These are phyloP conservation scores for Cyprinodon tularosa DNA, from an alignment of 2,113 vertebrate species.

Conservation along the genomic window DNA sequence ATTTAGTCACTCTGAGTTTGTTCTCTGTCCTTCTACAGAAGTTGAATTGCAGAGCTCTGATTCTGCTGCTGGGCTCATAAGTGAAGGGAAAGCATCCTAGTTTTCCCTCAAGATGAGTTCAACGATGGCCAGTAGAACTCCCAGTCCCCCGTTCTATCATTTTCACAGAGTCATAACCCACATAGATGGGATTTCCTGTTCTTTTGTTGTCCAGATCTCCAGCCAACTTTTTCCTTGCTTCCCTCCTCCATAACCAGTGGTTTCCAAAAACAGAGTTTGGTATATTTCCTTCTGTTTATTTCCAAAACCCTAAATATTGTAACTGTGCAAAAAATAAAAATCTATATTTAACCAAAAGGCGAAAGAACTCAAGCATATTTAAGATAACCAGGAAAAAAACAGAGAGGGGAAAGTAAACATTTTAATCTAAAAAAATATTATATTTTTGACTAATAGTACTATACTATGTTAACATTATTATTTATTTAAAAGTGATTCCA, in stretches of 20 bases:
- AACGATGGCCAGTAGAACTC: constrained; percentile 10
- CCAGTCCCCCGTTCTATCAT: constrained; percentile 21
- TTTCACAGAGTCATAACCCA: constrained; percentile 58
- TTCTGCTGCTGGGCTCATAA: constrained; percentile 17
- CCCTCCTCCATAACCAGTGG: constrained; percentile 21
- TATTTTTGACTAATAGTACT: too few species aligned
- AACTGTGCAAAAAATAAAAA: neutral
- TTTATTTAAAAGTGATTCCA: neutral
- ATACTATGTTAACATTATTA: neutral
- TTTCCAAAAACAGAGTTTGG: constrained; percentile 7
- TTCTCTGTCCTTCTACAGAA: neutral
- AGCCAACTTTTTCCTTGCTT: constrained; percentile 31
- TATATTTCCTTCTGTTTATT: constrained; percentile 7
- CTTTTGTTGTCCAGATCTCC: constrained; percentile 56
- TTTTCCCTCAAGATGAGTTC: constrained; percentile 29
- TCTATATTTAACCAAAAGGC: neutral
- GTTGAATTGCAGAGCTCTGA: neutral
- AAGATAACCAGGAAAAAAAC: too few species aligned
- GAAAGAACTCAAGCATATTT: too few species aligned
- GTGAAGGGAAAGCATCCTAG: constrained; percentile 7
- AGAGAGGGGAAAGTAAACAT: neutral
- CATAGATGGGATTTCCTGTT: constrained; percentile 73
- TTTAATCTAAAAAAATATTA: neutral
- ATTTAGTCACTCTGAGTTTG: neutral
- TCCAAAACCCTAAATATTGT: neutral